These are phyloP conservation scores for Chunga burmeisteri DNA, from an alignment of 2,113 vertebrate genomes.

Conservation along the genomic window DNA sequence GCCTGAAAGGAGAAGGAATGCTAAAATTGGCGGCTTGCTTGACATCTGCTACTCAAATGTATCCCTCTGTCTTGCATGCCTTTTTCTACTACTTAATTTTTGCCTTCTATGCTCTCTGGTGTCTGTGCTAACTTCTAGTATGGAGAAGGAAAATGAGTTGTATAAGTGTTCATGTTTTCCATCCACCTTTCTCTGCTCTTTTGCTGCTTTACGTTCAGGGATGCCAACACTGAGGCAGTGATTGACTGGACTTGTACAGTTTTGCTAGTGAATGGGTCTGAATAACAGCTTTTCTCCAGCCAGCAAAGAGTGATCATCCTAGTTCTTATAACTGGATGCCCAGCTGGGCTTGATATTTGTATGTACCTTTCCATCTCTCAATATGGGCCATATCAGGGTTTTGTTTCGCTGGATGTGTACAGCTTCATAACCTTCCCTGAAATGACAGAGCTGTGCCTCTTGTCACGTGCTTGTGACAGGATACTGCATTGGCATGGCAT, in stretches of 20 bases:
- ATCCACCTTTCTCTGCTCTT: neutral
- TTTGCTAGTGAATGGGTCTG: neutral
- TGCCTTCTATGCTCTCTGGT: neutral
- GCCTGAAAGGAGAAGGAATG: neutral
- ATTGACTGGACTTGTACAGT: neutral
- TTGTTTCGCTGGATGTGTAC: neutral
- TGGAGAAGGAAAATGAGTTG: neutral
- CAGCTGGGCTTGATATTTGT: neutral
- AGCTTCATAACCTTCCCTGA: neutral
- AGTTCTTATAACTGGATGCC: neutral
- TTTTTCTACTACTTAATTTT: neutral
- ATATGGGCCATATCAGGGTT: neutral
- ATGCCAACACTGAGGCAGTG: neutral
- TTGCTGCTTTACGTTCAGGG: neutral
- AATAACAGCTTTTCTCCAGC: neutral
- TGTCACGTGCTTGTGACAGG: rapidly evolving
- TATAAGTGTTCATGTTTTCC: neutral
- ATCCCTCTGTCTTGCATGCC: neutral
- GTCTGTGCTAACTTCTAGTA: neutral
- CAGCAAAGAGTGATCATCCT: neutral
- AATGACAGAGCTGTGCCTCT: neutral
- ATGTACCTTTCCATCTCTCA: neutral
- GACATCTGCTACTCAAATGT: neutral
- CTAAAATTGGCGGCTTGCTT: neutral
- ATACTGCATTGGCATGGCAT: neutral